Conservation (phyloP, 2,113 vertebrate species). For the Dasyprocta punctata region DNA sequence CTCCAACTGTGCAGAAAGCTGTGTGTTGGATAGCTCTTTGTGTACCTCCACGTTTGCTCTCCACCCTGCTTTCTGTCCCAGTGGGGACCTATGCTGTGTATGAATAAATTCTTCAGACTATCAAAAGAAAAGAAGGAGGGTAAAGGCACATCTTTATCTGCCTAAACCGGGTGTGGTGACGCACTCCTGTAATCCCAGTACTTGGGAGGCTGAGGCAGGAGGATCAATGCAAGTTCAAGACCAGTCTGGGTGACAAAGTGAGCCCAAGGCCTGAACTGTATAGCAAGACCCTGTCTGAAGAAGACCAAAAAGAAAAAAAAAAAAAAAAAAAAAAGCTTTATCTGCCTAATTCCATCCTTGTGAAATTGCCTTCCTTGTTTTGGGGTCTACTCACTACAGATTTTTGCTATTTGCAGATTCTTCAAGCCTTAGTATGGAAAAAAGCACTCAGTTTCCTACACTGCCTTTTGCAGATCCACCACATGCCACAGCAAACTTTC, state of each 20-base stretch:
- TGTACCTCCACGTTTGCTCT: not conserved
- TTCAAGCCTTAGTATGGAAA: not conserved
- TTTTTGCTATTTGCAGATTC: not conserved
- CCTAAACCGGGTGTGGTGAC: too few species aligned
- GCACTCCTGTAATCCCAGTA: too few species aligned
- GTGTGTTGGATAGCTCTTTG: not conserved
- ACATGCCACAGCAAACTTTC: not conserved
- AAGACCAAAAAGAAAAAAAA: too few species aligned
- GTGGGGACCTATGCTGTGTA: not conserved
- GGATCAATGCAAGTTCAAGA: too few species aligned
- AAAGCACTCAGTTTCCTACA: not conserved
- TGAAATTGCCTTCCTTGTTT: not conserved
- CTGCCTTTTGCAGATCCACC: not conserved
- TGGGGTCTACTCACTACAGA: not conserved
- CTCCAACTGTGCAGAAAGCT: not conserved
- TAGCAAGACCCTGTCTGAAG: too few species aligned
- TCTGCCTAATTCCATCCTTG: not conserved
- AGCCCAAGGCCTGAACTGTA: too few species aligned
- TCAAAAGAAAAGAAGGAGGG: not conserved
- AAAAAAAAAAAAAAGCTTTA: too few species aligned
- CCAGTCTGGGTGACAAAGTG: too few species aligned
- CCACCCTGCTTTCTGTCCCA: not conserved
- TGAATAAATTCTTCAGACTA: not conserved
- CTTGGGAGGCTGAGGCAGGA: too few species aligned
- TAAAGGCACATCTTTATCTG: not conserved